Base-by-base conservation (phyloP, 2,888 invertebrate species). In the Amiota communis region DNA sequence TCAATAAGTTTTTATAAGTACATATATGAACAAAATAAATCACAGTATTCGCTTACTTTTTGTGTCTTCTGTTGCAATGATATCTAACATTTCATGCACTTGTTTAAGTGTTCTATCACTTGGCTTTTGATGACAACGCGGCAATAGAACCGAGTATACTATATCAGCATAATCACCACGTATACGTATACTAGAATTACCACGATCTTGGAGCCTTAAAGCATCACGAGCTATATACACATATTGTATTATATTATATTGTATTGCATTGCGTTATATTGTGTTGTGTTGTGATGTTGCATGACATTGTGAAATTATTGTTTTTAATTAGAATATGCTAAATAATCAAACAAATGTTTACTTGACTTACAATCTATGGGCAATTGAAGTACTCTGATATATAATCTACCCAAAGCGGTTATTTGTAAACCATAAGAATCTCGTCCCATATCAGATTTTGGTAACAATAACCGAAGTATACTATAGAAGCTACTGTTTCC, bases 401-500 rank as follows among this genome's bases (percentile, higher is more conserved):
- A 92, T 3, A 88, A 82, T 17, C 91, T 92, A 0, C 94, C 95
- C 74, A 98, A 91, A 78, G 93, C 93, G 51, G 92, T 91, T 89
- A 95, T 94, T 90, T 96, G 96, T 75, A 98, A 91, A 20, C 97
- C 96, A 89, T 97, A 97, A 0, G 96, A 92, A 56, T 93, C 92
- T 78, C 98, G 92, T 78, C 95, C 94, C 78, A 94, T 92, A 84
- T 98, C 98, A 49, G 93, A 90, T 74, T 93, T 91, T 0, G 98
- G 97, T 47, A 98, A 84, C 11, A 98, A 88, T 49, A 98, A 91
- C 77, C 98, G 92, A 80, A 98, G 87, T 59, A 96, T 91, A 9
- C 95, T 93, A 88, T 93, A 97, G 75, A 94, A 91, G 74, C 91
- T 92, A 56, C 90, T 89, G 76, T 91, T 90, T 0, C 86, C 84